These are phyloP conservation scores for Triplophysa yarkandensis DNA, from an alignment of 2,797 vertebrate species.

Conservation along the genomic window DNA sequence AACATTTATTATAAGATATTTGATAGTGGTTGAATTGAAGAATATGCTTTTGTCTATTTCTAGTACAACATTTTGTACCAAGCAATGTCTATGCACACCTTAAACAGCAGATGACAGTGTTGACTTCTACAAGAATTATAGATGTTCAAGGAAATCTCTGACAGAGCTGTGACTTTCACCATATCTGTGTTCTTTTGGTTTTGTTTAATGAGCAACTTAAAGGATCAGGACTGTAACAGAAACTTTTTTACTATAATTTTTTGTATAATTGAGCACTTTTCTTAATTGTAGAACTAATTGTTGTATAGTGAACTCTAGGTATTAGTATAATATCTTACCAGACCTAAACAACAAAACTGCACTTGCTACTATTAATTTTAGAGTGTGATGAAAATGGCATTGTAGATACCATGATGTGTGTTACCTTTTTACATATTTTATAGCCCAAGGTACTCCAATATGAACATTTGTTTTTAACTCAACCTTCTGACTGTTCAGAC, in stretches of 20 bases:
- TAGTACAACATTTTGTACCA: background rate
- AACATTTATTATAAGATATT: background rate
- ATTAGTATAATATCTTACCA: too few species aligned
- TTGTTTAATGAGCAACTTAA: background rate
- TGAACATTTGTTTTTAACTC: too few species aligned
- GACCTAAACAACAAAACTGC: slow-evolving; percentile 7
- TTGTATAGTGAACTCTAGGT: background rate
- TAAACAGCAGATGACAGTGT: slow-evolving; percentile 47
- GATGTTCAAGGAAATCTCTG: background rate
- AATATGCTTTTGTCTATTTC: background rate
- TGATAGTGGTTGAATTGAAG: background rate
- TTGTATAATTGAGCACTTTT: slow-evolving; percentile 13
- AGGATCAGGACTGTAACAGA: slow-evolving; percentile 17
- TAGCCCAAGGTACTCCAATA: too few species aligned
- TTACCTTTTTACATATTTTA: background rate
- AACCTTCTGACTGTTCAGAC: too few species aligned
- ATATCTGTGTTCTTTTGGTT: slow-evolving; percentile 15
- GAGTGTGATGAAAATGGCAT: too few species aligned
- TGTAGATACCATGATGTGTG: slow-evolving; percentile 9
- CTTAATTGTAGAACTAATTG: background rate
- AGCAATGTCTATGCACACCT: background rate
- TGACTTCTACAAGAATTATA: slow-evolving; percentile 13
- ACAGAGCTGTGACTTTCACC: background rate
- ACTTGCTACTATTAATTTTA: slow-evolving; percentile 16
- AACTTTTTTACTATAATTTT: slow-evolving; percentile 4